phyloP scores from a whole-genome alignment of 2,888 invertebrate genomes.

The Rapana venosa region DNA sequence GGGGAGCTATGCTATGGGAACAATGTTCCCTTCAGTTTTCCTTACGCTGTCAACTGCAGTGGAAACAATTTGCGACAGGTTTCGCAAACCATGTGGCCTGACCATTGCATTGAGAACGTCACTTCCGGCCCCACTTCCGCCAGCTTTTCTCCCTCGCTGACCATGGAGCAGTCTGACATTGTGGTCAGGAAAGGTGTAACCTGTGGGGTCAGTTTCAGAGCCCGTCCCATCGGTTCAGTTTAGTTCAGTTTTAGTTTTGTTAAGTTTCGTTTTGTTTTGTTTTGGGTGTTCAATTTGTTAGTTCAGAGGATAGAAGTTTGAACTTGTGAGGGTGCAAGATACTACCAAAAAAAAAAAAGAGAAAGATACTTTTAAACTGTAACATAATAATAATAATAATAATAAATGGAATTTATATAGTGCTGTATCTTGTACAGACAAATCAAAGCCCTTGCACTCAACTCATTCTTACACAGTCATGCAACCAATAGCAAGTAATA shows the following conservation, averaged over 20 bases:
- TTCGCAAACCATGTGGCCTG: constrained; percentile 70
- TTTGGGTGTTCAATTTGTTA: no score
- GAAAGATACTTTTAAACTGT: no score
- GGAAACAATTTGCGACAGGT: constrained; percentile 39
- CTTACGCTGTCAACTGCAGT: constrained; percentile 49
- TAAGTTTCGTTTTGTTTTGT: background rate
- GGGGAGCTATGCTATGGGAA: constrained; percentile 46
- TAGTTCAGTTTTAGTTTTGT: background rate
- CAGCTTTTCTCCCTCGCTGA: constrained; percentile 52
- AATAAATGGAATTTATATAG: no score
- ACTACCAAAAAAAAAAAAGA: no score
- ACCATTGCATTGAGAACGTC: constrained; percentile 69
- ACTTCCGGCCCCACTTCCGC: constrained; percentile 57
- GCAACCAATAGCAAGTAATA: no score
- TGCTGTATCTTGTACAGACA: no score
- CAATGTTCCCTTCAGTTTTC: constrained; percentile 21
- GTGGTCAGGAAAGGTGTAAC: constrained; percentile 64
- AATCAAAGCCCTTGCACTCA: no score
- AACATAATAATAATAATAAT: no score
- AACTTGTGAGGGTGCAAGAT: no score
- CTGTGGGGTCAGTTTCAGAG: constrained; percentile 58
- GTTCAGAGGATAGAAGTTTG: no score
- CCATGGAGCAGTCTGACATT: constrained; percentile 52
- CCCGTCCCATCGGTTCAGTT: background rate
- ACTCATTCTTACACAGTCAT: no score